Base-by-base conservation (phyloP, 2,797 vertebrate genomes). In the Oreonectes daqikongensis region DNA sequence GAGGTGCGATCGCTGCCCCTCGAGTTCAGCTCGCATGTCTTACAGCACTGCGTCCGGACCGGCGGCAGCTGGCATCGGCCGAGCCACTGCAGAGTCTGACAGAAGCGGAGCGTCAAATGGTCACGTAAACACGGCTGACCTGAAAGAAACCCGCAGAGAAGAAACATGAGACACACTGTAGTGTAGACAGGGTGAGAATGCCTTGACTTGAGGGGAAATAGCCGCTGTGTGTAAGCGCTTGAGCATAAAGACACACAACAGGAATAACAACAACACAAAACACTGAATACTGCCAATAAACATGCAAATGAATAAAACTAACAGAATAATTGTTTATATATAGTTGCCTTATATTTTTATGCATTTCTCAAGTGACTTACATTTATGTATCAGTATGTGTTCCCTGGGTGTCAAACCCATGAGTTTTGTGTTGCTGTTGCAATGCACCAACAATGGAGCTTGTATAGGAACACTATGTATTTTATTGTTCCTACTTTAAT, bases 31-130 rank as follows among this genome's bases (percentile, higher is more conserved):
- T 85, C 85, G 71, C 97, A 99, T 30, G 93, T 94, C 59, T 80
- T 93, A 88, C 97, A 99, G 92, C 97, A 99, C 88, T 96, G 95
- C 0, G 83, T 40, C 0, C 30, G 87, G 1, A 98, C 86, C 0
- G 94, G 90, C 0, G 92, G 83, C 64, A 95, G 85, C 15, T 84
- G 89, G 88, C 97, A 99, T 2, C 90, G 89, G n/a, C 95, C 93
- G 18, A 98, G 90, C 78, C 91, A 86, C 46, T 87, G 92, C 63
- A 99, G 93, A 0, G 92, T 95, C 87, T 90, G 95, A 79, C 97
- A 99, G 92, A 98, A 94, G 65, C 89, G 80, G 35, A 92, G 91
- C 0, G 92, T 90, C 59, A 98, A 86, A 28, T 89, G 94, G 80
- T 99, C 94, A 0, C 87, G 94, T 61, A 91, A 85, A 14, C 97